Base-by-base conservation (phyloP, 2,113 vertebrate species). In the Barnardius zonarius region DNA sequence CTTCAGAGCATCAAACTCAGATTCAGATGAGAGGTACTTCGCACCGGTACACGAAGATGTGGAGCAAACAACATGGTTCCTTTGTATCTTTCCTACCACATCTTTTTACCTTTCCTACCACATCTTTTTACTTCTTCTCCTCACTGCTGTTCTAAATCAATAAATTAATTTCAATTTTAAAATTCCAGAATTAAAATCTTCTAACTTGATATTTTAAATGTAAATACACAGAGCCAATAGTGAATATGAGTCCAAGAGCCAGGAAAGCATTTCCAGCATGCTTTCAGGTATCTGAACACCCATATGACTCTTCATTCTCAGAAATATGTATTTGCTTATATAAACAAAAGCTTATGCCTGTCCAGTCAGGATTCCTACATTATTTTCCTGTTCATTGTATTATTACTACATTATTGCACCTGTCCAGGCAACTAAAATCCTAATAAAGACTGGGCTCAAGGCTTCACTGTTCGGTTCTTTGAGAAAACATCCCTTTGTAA, bases 11-110 rank as follows among this genome's bases (percentile, higher is more conserved):
- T 19, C 48, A n/a, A 72, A 89, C 27, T 68, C 44, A 11, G 18
- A 48, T 68, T 54, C 67, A 79, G 19, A 31, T 0, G 1, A 55
- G n/a, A 52, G 5, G 5, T 67, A 49, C 13, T 31, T 83, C 41
- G 33, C 37, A 59, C 44, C 3, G 2, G 6, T 57, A 44, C 0
- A 0, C 24, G 18, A 85, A 37, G 20, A 6, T 39, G 16, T 79
- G 55, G 75, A 27, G 41, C 10, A 54, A 61, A 24, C 15, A 80
- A 31, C 16, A 18, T 6, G 11, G 33, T 39, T 37, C 48, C 31
- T 24, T 5, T 44, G 13, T 33, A 44, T 23, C 31, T 88, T 72
- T 57, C 54, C 46, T 55, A 27, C 7, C 13, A 41, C 13, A 33
- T 18, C 27, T 41, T 66, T 82, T 66, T 61, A 5, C 12, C 31